A percentile compares a stretch with the other conserved stretches of the same genome.
phyloP scores from a whole-genome alignment of 23 tunicate genomes.

The Phallusia fumigata region DNA sequence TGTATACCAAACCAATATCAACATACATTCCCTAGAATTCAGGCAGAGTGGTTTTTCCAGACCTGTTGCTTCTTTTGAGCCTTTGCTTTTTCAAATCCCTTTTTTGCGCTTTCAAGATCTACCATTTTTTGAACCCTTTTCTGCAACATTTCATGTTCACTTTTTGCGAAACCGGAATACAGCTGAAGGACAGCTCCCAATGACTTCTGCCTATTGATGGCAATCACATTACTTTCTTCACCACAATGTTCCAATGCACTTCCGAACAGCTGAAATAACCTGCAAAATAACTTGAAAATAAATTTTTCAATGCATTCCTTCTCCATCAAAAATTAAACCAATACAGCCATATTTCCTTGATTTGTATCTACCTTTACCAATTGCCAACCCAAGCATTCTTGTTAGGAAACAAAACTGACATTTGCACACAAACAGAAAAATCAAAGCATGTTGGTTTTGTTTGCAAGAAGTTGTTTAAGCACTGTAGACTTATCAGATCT shows the following conservation, averaged over 20 bases:
- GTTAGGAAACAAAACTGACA: too few species aligned
- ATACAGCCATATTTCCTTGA: too few species aligned
- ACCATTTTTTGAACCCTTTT: slow-evolving; percentile 45
- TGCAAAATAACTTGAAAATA: too few species aligned
- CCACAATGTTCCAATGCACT: slow-evolving; percentile 33
- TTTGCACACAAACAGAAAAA: too few species aligned
- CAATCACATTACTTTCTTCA: slow-evolving; percentile 35
- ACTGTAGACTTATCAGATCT: too few species aligned
- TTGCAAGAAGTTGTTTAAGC: too few species aligned
- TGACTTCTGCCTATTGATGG: slow-evolving; percentile 36
- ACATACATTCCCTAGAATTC: not conserved
- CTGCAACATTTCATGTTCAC: slow-evolving; percentile 49
- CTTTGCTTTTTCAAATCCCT: slow-evolving; percentile 58
- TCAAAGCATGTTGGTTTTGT: too few species aligned
- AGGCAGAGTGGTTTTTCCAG: too few species aligned
- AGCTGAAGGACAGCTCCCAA: slow-evolving; percentile 36
- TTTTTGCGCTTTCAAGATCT: slow-evolving; percentile 55
- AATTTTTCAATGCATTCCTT: too few species aligned
- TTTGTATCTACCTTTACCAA: too few species aligned
- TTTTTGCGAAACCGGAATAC: slow-evolving; percentile 34
- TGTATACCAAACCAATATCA: not conserved
- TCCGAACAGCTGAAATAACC: slow-evolving; percentile 17
- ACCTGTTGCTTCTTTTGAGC: slow-evolving; percentile 60
- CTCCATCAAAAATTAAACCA: too few species aligned
- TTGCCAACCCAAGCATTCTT: too few species aligned